These are phyloP conservation scores for Hedya salicella DNA, from an alignment of 2,888 invertebrate species.

Conservation along the genomic window DNA sequence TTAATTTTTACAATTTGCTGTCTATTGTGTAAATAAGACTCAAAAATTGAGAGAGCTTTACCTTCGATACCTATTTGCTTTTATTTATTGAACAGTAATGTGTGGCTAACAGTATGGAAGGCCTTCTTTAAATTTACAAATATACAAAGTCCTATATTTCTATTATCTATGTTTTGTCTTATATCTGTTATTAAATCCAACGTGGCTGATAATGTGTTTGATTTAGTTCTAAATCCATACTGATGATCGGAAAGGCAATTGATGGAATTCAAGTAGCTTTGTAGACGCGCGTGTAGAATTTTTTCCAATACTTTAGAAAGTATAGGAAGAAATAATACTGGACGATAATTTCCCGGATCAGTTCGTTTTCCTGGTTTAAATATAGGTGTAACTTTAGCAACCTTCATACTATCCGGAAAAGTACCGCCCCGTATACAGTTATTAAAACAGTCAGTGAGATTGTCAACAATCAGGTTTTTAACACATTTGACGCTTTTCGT, in stretches of 20 bases:
- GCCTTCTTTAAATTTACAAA: background rate
- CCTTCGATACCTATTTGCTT: too few species aligned
- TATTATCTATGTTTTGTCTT: slow-evolving; percentile 28
- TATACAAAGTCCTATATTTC: slow-evolving; percentile 26
- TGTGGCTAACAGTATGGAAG: too few species aligned
- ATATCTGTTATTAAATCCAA: slow-evolving; percentile 29
- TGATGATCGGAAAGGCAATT: slow-evolving; percentile 28
- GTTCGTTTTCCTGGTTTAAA: slow-evolving; percentile 8
- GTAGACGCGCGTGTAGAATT: slow-evolving; percentile 7
- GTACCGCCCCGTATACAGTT: background rate
- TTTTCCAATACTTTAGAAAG: slow-evolving; percentile 30
- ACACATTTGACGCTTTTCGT: background rate
- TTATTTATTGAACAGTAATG: too few species aligned
- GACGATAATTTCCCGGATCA: too few species aligned
- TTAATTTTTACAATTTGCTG: too few species aligned
- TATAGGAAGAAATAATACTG: slow-evolving; percentile 8
- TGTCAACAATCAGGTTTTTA: background rate
- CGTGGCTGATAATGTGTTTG: slow-evolving; percentile 29
- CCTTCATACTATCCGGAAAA: slow-evolving; percentile 5
- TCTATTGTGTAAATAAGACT: too few species aligned
- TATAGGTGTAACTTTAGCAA: background rate
- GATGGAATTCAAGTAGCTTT: slow-evolving; percentile 14
- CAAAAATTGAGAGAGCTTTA: too few species aligned
- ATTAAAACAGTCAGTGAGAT: background rate
- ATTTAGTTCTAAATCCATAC: slow-evolving; percentile 31